Base-by-base conservation (phyloP, 2,797 vertebrate genomes). In the Paguma larvata region DNA sequence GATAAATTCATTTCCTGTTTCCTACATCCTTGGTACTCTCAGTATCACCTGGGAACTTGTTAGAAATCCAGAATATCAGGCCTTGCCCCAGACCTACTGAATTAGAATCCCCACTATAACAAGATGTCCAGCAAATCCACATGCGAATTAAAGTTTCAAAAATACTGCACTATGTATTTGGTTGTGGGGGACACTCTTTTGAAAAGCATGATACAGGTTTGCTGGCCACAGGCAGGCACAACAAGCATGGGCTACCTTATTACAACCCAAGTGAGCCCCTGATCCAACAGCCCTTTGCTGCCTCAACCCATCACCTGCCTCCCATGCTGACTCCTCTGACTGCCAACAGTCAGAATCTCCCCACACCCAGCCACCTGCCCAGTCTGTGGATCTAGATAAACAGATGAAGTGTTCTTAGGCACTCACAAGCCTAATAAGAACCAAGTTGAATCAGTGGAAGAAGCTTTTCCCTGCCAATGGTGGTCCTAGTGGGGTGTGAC, bases 41-140 rank as follows among this genome's bases (percentile, higher is more conserved):
- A 83, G 73, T 7, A 16, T 93, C 75, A 82, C 62, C 73, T 62
- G 86, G 41, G 46, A 89, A 34, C 62, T 78, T 93, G 12, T 67
- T 89, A 96, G 67, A 89, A 95, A 93, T 87, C 77, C 62, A 93
- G n/a, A 65, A 5, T 85, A 41, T 34, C 16, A 38, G 65, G 34
- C 65, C 72, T 95, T 2, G 8, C 44, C 27, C 41, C n/a, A 75
- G 51, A 89, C 34, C 41, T 53, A 25, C 67, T 62, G 59, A 70
- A 83, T 83, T 38, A 68, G 63, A 51, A 89, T 94, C 80, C 48
- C 30, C 68, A 73, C 53, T 95, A 92, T 78, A 67, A 30, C 48
- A 87, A 89, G 73, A 67, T 68, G n/a, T 34, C 62, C 84, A 89
- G 44, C 51, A 94, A 77, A 85, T 48, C 70, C 27, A 44, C 41